Evolutionary conservation across 2,888 invertebrate genomes (phyloP).

Genomic region (Amphipoea lucens): DNA sequence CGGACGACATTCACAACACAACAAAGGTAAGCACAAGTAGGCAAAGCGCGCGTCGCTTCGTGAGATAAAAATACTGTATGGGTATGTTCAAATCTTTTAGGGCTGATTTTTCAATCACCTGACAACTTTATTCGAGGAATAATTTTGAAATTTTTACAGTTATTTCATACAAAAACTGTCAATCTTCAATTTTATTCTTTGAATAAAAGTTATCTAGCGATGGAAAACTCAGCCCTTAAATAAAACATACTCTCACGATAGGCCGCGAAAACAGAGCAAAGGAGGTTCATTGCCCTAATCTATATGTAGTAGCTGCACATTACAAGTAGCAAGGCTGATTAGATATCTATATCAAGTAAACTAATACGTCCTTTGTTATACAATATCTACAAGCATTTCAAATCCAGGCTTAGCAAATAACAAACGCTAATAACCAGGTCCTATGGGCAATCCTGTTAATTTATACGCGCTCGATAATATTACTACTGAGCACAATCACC

Average conservation of each 20-base stretch:
- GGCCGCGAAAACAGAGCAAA: neutral
- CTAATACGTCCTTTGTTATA: constrained; percentile 2
- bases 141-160: too few species aligned
- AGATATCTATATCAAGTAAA: constrained; percentile 3
- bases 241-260: neutral
- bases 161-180: too few species aligned
- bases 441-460: constrained; percentile 66
- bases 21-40: too few species aligned
- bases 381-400: constrained; percentile 16
- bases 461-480: constrained; percentile 66
- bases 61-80: neutral
- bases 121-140: too few species aligned
- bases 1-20: too few species aligned
- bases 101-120: too few species aligned
- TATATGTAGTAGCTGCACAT: neutral
- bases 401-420: constrained; percentile 56
- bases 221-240: neutral
- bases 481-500: constrained; percentile 53
- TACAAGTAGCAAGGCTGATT: neutral
- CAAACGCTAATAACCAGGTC: constrained; percentile 65
- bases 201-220: too few species aligned
- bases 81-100: too few species aligned
- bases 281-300: neutral
- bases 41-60: neutral
- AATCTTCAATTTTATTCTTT: too few species aligned